phyloP scores from a whole-genome alignment of 2,888 invertebrate species.

The Sphaerophoria taeniata region DNA sequence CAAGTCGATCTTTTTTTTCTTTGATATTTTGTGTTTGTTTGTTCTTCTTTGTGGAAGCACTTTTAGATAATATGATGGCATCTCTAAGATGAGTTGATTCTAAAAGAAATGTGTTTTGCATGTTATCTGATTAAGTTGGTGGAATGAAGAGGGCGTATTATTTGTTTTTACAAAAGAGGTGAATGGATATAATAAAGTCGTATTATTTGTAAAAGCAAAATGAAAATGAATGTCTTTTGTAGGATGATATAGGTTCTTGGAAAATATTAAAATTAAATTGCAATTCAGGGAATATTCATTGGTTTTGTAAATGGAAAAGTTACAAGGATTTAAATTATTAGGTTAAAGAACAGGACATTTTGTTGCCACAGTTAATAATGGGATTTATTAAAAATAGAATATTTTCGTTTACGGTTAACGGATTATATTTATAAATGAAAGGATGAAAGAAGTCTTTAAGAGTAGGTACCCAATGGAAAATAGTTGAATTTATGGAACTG shows the following conservation, averaged over 20 bases:
- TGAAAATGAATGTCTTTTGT: conserved; percentile 49
- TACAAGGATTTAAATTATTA: conserved; percentile 29
- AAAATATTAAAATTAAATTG: conserved; percentile 46
- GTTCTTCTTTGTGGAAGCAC: neutral
- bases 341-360: neutral
- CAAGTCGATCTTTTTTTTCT: neutral
- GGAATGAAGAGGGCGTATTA: neutral
- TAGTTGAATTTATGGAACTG: too few relatives aligned
- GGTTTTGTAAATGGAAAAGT: conserved; percentile 22
- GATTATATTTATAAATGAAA: too few relatives aligned
- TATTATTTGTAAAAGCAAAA: conserved; percentile 40
- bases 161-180: neutral
- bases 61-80: conserved; percentile 8
- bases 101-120: conserved; percentile 51
- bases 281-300: conserved; percentile 27
- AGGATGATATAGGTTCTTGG: conserved; percentile 7
- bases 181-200: conserved; percentile 14
- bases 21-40: neutral
- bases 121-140: conserved; percentile 47
- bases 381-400: conserved; percentile 9
- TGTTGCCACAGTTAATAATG: conserved; percentile 7
- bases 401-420: too few relatives aligned
- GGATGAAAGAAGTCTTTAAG: too few relatives aligned
- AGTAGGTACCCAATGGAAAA: too few relatives aligned
- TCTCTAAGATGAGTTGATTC: conserved; percentile 21